These are phyloP conservation scores for Thaumetopoea pityocampa DNA, from an alignment of 1,140 invertebrate genomes.

Conservation along the genomic window DNA sequence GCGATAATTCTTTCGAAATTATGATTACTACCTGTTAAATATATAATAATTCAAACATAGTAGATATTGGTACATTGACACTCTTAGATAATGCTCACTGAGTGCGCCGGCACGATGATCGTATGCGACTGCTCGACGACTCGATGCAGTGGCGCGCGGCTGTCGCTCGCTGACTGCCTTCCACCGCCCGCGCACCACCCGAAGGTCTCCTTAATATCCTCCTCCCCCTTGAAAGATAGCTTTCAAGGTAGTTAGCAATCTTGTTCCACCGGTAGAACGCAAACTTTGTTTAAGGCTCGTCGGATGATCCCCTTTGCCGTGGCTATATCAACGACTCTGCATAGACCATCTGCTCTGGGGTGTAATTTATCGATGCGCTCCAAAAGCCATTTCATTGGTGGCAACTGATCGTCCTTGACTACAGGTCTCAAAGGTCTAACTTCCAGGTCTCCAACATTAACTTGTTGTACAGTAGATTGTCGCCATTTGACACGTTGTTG, in stretches of 20 bases:
- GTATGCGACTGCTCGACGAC: too few relatives aligned
- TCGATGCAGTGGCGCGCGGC: too few relatives aligned
- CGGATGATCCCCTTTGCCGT: neutral
- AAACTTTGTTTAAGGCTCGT: neutral
- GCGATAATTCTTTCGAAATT: too few relatives aligned
- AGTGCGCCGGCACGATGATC: too few relatives aligned
- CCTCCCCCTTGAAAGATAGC: neutral
- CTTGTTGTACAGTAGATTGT: too few relatives aligned
- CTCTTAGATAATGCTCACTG: too few relatives aligned
- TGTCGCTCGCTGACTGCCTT: too few relatives aligned
- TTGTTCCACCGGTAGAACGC: neutral
- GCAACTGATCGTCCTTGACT: neutral
- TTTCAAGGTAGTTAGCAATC: neutral
- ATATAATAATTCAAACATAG: too few relatives aligned
- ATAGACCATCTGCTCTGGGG: neutral
- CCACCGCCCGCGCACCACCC: too few relatives aligned
- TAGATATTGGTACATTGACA: too few relatives aligned
- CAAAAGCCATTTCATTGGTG: neutral
- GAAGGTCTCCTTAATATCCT: too few relatives aligned
- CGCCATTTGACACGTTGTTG: slow-evolving; percentile 31
- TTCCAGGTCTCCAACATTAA: neutral
- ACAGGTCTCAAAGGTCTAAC: neutral
- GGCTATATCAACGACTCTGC: neutral
- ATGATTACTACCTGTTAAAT: too few relatives aligned
- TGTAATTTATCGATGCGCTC: neutral